Evolutionary conservation across 2,797 vertebrate species (phyloP).

Genomic region (Chromobotia macracanthus): DNA sequence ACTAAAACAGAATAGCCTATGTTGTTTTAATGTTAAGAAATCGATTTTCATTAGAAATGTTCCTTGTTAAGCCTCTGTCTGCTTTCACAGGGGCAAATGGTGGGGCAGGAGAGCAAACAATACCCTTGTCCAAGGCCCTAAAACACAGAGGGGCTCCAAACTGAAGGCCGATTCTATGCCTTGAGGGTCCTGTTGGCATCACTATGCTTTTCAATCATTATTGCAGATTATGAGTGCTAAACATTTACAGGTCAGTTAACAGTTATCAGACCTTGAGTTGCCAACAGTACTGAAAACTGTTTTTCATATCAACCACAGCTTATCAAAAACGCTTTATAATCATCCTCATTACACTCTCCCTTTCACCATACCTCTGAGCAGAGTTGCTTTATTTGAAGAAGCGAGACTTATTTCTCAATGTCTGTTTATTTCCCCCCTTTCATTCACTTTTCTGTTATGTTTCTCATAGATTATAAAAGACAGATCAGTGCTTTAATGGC

Average conservation of each 20-base stretch:
- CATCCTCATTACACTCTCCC: background rate
- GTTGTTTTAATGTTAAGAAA: too few species aligned
- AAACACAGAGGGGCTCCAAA: background rate
- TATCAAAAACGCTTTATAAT: background rate
- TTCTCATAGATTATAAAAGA: background rate
- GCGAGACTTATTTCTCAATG: background rate
- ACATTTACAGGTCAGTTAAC: background rate
- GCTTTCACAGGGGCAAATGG: too few species aligned
- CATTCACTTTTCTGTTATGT: background rate
- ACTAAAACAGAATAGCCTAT: too few species aligned
- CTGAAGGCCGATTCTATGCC: background rate
- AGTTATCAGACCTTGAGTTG: slow-evolving; percentile 7
- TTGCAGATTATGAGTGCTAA: background rate
- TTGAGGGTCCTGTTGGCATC: background rate
- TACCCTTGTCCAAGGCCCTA: background rate
- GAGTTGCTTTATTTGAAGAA: background rate
- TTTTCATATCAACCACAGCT: background rate
- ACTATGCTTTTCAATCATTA: background rate
- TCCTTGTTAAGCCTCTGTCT: background rate
- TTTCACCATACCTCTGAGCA: background rate
- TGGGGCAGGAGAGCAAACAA: background rate
- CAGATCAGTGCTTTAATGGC: background rate
- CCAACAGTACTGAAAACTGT: background rate
- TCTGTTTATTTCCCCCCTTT: background rate
- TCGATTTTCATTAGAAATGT: too few species aligned